Evolutionary conservation across 2,888 invertebrate genomes (phyloP).

Genomic region (Netelia inedita): DNA sequence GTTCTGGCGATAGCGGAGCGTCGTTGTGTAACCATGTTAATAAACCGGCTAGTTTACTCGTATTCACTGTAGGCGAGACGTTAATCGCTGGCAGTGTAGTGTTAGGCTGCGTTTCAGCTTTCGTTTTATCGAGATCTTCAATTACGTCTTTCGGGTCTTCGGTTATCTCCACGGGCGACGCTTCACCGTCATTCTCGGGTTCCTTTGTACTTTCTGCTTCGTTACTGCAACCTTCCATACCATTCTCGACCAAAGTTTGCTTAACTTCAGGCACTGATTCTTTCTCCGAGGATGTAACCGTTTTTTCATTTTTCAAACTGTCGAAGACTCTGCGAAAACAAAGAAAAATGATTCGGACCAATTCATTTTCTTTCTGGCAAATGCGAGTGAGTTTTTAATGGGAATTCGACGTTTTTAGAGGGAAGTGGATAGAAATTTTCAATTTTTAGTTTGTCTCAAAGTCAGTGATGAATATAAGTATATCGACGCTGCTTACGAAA

Average conservation of each 20-base stretch:
- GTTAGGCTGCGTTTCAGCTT: conserved; percentile 17
- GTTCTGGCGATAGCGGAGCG: conserved; percentile 88
- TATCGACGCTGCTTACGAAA: too few species aligned
- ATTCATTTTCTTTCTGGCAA: too few species aligned
- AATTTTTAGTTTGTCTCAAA: too few species aligned
- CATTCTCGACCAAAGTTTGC: conserved; percentile 65
- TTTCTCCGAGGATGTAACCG: conserved; percentile 61
- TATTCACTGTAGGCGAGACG: conserved; percentile 42
- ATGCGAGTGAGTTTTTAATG: too few species aligned
- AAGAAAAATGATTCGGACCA: conserved; percentile 4
- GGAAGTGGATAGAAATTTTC: too few species aligned
- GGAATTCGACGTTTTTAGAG: too few species aligned
- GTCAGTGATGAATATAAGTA: too few species aligned
- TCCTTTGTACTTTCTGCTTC: conserved; percentile 57
- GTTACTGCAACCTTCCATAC: conserved; percentile 57
- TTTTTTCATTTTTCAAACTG: conserved; percentile 79
- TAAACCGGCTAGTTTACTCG: conserved; percentile 86
- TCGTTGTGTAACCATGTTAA: conserved; percentile 89
- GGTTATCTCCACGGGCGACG: conserved; percentile 24
- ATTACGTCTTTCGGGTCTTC: conserved; percentile 41
- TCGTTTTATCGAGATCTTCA: conserved; percentile 10
- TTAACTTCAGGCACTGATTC: conserved; percentile 59
- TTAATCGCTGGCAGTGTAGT: conserved; percentile 11
- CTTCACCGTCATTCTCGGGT: conserved; percentile 50
- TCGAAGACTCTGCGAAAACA: conserved; percentile 81